Evolutionary conservation across 2,797 vertebrate genomes (phyloP).

Genomic region (Chaetophractus vellerosus): DNA sequence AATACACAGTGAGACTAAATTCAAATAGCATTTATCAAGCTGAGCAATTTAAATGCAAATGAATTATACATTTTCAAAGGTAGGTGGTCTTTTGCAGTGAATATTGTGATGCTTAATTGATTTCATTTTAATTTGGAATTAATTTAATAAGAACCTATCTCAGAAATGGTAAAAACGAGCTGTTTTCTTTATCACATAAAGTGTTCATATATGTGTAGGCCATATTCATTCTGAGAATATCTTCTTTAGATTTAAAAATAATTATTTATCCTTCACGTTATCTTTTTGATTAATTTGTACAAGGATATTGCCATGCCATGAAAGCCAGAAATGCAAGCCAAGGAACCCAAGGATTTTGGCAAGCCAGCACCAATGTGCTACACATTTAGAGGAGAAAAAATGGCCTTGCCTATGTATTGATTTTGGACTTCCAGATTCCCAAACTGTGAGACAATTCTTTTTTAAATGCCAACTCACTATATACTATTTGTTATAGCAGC

Average conservation of each 20-base stretch:
- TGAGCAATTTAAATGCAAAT: conserved; percentile 57
- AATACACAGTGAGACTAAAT: conserved; percentile 51
- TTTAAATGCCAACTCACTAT: too few species aligned
- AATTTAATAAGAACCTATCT: conserved; percentile 25
- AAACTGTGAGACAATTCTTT: too few species aligned
- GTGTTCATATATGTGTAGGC: not conserved
- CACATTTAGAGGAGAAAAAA: too few species aligned
- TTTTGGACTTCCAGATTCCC: too few species aligned
- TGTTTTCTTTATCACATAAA: not conserved
- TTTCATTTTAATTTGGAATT: conserved; percentile 54
- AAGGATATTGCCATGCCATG: too few species aligned
- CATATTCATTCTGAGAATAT: not conserved
- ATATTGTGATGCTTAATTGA: conserved; percentile 27
- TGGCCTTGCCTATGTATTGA: too few species aligned
- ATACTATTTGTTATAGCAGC: too few species aligned
- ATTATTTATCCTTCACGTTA: not conserved
- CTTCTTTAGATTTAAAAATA: not conserved
- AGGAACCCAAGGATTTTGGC: too few species aligned
- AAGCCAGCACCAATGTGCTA: too few species aligned
- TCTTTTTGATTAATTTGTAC: not conserved
- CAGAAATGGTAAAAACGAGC: conserved; percentile 21
- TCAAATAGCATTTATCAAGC: conserved; percentile 65
- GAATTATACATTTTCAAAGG: conserved; percentile 44
- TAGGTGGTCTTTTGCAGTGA: conserved; percentile 30
- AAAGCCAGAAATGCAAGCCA: too few species aligned